A percentile compares a stretch with the other conserved stretches of the same genome.
phyloP scores from a whole-genome alignment of 2,113 vertebrate genomes.

The Herpetotheres cachinnans region DNA sequence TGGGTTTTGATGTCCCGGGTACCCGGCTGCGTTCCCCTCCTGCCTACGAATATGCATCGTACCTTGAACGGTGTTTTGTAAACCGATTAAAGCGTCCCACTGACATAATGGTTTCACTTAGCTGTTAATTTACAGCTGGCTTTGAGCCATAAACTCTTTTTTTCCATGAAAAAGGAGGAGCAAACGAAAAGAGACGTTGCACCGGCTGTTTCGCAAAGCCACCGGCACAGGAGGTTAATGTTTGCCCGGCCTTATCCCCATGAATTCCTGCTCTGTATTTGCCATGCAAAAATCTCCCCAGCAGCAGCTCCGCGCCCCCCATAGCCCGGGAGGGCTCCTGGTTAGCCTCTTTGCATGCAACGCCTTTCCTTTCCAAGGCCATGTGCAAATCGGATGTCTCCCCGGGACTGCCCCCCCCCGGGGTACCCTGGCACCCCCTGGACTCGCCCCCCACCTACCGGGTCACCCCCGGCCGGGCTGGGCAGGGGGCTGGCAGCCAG shows the following conservation, averaged over 20 bases:
- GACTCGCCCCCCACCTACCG: no score
- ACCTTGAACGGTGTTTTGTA: not conserved
- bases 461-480: not conserved
- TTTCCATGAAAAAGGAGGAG: not conserved
- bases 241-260: not conserved
- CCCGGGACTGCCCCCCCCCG: no score
- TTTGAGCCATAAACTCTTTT: not conserved
- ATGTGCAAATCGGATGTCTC: not conserved
- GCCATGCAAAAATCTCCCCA: not conserved
- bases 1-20: not conserved
- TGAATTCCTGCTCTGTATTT: not conserved
- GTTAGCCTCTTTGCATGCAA: not conserved
- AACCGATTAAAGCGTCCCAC: not conserved
- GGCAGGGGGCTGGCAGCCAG: accelerated
- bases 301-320: not conserved
- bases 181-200: not conserved
- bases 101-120: slow-evolving; percentile 3
- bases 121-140: slow-evolving; percentile 28
- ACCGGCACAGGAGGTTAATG: not conserved
- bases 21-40: not conserved
- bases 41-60: not conserved
- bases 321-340: not conserved
- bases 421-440: not conserved
- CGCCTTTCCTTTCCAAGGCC: not conserved
- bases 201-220: not conserved